Conservation (phyloP, 2,113 vertebrate species). For the Siphamia tubifer region DNA sequence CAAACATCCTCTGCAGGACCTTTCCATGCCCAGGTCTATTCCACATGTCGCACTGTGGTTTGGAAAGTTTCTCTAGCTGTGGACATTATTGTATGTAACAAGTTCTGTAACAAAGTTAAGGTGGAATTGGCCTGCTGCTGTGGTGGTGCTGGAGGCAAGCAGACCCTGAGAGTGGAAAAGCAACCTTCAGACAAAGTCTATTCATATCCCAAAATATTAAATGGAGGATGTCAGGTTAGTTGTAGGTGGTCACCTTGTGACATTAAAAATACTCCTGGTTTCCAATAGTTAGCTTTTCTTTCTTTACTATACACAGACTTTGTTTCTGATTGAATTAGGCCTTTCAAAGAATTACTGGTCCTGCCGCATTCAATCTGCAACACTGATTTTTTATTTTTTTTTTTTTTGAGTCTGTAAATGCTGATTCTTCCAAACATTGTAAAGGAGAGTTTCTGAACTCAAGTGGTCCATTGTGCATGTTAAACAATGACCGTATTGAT, state of each 20-base stretch:
- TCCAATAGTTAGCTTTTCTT: conserved; percentile 26
- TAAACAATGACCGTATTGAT: conserved; percentile 70
- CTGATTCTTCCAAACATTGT: not conserved
- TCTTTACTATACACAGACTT: conserved; percentile 23
- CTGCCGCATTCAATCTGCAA: conserved; percentile 10
- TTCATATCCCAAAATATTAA: conserved; percentile 56
- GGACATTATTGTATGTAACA: conserved; percentile 73
- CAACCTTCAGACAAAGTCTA: conserved; percentile 59
- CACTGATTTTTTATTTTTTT: not conserved
- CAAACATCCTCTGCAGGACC: conserved; percentile 74
- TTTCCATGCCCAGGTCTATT: conserved; percentile 56
- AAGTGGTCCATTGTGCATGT: conserved; percentile 52
- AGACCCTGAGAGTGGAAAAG: conserved; percentile 45
- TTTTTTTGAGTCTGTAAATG: conserved; percentile 12
- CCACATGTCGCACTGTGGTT: conserved; percentile 65
- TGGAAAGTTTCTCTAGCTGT: conserved; percentile 62
- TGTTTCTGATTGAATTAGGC: conserved; percentile 38
- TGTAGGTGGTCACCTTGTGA: conserved; percentile 66
- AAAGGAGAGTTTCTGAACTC: conserved; percentile 21
- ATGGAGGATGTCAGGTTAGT: conserved; percentile 61
- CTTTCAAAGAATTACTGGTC: not conserved
- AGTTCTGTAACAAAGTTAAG: conserved; percentile 69
- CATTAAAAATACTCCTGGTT: conserved; percentile 38
- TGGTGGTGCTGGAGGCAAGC: conserved; percentile 34
- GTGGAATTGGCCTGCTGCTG: conserved; percentile 58